These are phyloP conservation scores for Hippocampus guttulatus DNA, from an alignment of 2,113 vertebrate species.

Conservation along the genomic window DNA sequence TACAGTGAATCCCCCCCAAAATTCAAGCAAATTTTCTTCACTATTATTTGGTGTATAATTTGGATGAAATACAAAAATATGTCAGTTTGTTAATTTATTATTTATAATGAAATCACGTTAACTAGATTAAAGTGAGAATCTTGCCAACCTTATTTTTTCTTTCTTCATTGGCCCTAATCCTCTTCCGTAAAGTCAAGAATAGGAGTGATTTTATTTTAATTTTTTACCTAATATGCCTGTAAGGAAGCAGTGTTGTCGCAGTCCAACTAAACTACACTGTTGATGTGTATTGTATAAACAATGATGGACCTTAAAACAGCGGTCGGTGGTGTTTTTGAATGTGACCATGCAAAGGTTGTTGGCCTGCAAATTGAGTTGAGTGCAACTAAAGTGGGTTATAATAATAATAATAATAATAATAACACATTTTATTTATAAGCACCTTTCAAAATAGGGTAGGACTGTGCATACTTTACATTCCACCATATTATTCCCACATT, in stretches of 20 bases:
- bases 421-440: too few relatives aligned
- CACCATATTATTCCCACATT: constrained; percentile 2
- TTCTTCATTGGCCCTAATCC: too few relatives aligned
- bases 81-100: constrained; percentile 5
- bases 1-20: constrained; percentile 40
- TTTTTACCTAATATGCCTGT: constrained; percentile 55
- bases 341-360: constrained; percentile 51
- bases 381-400: constrained; percentile 13
- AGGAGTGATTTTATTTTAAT: constrained; percentile 17
- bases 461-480: constrained; percentile 30
- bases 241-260: constrained; percentile 58
- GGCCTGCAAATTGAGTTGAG: constrained; percentile 17
- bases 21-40: constrained; percentile 24
- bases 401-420: too few relatives aligned
- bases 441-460: constrained; percentile 1
- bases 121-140: too few relatives aligned
- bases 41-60: constrained; percentile 36
- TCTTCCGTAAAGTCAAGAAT: constrained; percentile 20
- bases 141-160: too few relatives aligned
- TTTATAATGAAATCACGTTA: constrained; percentile 30
- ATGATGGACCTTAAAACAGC: constrained; percentile 54
- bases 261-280: constrained; percentile 51
- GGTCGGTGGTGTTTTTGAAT: constrained; percentile 44
- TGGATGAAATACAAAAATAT: not conserved
- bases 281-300: constrained; percentile 48